phyloP scores from a whole-genome alignment of 2,113 vertebrate species.

The Ptilorrhoa leucosticta region DNA sequence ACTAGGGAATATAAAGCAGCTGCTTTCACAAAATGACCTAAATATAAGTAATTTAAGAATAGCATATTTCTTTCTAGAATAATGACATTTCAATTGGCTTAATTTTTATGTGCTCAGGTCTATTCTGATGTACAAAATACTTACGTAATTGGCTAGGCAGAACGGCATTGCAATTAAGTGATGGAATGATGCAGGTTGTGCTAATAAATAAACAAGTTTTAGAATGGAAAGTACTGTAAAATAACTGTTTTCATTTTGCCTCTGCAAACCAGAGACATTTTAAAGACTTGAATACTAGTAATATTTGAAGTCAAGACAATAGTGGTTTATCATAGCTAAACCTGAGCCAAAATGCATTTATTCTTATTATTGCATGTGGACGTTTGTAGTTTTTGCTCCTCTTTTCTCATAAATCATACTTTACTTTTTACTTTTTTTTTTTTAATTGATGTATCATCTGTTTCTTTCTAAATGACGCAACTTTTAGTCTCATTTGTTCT shows the following conservation, averaged over 20 bases:
- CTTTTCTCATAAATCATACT: background rate
- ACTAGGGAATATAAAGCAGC: background rate
- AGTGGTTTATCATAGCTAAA: background rate
- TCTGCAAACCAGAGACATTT: background rate
- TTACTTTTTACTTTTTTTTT: background rate
- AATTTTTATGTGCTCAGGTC: background rate
- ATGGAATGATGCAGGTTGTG: slow-evolving; percentile 7
- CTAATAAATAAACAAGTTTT: slow-evolving; percentile 3
- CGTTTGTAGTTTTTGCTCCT: background rate
- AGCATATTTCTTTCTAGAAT: background rate
- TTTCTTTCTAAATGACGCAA: background rate
- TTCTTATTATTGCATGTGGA: background rate
- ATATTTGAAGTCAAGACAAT: background rate
- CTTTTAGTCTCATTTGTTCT: background rate
- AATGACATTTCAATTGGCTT: background rate
- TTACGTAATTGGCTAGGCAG: background rate
- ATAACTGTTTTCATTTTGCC: background rate
- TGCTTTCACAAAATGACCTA: background rate
- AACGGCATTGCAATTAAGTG: background rate
- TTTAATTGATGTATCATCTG: background rate
- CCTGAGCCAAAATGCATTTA: background rate
- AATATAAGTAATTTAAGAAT: background rate
- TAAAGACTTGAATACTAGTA: background rate
- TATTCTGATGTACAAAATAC: background rate
- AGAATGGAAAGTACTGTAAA: background rate